Base-by-base conservation (phyloP, 1,140 invertebrate species). In the Caerostris darwini region DNA sequence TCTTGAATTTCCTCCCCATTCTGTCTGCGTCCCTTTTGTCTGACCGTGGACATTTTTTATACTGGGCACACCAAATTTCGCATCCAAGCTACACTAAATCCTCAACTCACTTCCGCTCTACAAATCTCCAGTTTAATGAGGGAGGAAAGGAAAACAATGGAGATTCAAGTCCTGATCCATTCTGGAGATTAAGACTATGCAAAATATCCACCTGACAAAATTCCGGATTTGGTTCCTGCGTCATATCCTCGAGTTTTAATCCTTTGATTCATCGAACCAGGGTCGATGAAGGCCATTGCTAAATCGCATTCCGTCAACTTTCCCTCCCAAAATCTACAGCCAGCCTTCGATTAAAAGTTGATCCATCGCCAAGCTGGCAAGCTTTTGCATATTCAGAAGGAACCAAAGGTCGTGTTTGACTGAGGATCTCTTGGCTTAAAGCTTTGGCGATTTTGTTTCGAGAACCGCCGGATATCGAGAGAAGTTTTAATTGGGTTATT, bases 401-500 rank as follows among this genome's bases (percentile, higher is more conserved):
- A 57, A 54, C 17, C 56, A 58, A 83, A 83, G 82, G 82, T 77
- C 71, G 10, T 53, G 71, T 77, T 77, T 77, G 34, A 53, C 71
- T 12, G 10, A 77, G 8, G 34, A 53, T 53, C 8, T 34, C 71
- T 19, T 77, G 71, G 71, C 53, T 58, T 83, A 83, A 57, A 6
- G 14, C 71, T 34, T 77, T 50, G 71, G 71, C 50, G 82, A 58
- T 83, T 58, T 83, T 83, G 56, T 58, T 57, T n/a, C 56, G 6
- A 50, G 71, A 12, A 53, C 50, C 8, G 71, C 34, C 34, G 34
- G 12, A 50, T 57, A 57, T 54, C 53, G 10, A 56, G 53, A 56
- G 81, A 82, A 56, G 53, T 83, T 83, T 83, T n/a, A 83, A 57
- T 83, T 57, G 82, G 82, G 6, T 83, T 57, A 57, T 83, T 57